Base-by-base conservation (phyloP, 2,888 invertebrate species). In the Xanthorhoe designata region DNA sequence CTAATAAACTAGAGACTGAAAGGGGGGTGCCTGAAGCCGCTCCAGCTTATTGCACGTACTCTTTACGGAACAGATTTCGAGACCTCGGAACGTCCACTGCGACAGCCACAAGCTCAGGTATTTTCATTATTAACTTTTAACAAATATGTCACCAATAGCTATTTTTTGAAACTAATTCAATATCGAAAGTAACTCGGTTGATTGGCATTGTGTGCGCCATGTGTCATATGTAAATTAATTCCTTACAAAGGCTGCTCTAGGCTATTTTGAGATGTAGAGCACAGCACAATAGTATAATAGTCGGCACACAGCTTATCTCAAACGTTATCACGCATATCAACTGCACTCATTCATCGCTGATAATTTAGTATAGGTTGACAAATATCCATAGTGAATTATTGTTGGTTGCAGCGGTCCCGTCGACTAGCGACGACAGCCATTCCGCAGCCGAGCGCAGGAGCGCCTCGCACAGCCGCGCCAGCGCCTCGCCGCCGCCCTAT, bases 31-130 rank as follows among this genome's bases (percentile, higher is more conserved):
- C 80, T 55, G 75, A 83, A 53, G 73, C 79, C 24, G 66, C 81
- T 50, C 83, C 79, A 17, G 66, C 79, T 53, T 75, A 83, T 71
- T 88, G 86, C 75, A 77, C 85, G 18, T 91, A 91, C 73, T 82
- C 78, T 63, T 82, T 88, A 70, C 85, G 87, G 64, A 89, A 87
- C 74, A 83, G 86, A 75, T 83, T 83, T 67, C 85, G 87, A 51
- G 86, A 89, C 69, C 78, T 88, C 69, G 90, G 87, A 49, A 86
- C 87, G 55, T 87, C 89, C 66, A 88, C 90, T 61, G 82, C 90
- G 17, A 89, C 90, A 57, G 87, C 87, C 75, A 85, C 86, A 75
- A 84, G 87, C 75, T 79, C 90, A 88, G 92, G 93, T 93, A 89
- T 81, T 66, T 45, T 13, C 38, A 13, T 42, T 38, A 24, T 58